Evolutionary conservation across 2,797 vertebrate species (phyloP), one percentile per base, ranked within the genome.

Genomic region (Hydrophis major): DNA sequence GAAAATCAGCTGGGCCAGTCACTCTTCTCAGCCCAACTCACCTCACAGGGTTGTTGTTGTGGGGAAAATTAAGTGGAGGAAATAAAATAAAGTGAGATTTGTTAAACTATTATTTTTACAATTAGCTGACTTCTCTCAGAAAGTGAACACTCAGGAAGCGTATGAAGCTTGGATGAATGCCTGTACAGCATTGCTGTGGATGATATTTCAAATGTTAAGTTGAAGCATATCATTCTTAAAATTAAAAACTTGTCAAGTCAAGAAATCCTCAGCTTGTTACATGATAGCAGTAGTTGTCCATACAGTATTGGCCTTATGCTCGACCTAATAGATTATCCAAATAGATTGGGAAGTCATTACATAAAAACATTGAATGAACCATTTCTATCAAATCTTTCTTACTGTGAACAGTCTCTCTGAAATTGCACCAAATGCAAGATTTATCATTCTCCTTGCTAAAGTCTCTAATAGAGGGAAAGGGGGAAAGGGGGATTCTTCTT

Each of bases 181-280:
- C 50, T 63, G 12, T 28, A 88, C 55, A 88, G 66, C 86, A 59
- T 61, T 83, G 57, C 57, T 89, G 25, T 89, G 90, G 87, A 91
- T 89, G 90, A 74, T 50, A 91, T 91, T 93, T 91, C 87, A 93
- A 91, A 93, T 91, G 87, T 63, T 89, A 93, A 91, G 69, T 66
- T 93, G 93, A 91, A 91, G 87, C 87, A 93, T 89, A 22, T 57
- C 87, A 91, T 86, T 56, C 93, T 89, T 93, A 90, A 91, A 93
- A 93, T 11, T 91, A 86, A 93, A 93, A 91, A 91, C 47, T 57
- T 59, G 4, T 66, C 10, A 22, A 83, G 87, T 89, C 50, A 86
- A 86, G 69, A 86, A 74, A 86, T 50, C n/a, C 18, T 27, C 93
- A 89, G 32, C 22, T 4, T 86, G 87, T 93, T 89, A 91, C 18